Percentiles rank a stretch among this genome's conserved stretches.
phyloP scores from a whole-genome alignment of 2,888 invertebrate species.

The Athalia cordata region DNA sequence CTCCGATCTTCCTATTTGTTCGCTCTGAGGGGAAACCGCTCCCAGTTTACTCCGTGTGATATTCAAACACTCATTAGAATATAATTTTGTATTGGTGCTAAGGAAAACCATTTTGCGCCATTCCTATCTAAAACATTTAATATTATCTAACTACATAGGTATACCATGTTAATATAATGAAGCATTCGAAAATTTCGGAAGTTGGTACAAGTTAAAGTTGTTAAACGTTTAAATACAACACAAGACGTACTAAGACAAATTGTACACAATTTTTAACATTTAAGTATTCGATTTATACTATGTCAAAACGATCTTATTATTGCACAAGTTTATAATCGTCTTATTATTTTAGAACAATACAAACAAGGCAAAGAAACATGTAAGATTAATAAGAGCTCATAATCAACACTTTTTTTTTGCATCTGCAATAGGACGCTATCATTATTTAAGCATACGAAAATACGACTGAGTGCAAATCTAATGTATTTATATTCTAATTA shows the following conservation, averaged over 20 bases:
- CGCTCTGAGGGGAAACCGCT: too few relatives aligned
- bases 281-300: not conserved
- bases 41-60: not conserved
- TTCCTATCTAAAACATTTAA: conserved; percentile 1
- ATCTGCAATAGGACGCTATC: not conserved
- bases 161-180: conserved; percentile 19
- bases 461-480: conserved; percentile 30
- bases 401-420: not conserved
- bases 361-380: not conserved
- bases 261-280: conserved; percentile 51
- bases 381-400: not conserved
- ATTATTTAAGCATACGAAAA: conserved; percentile 24
- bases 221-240: conserved; percentile 53
- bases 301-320: conserved; percentile 12
- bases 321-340: not conserved
- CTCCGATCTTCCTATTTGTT: too few relatives aligned
- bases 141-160: conserved; percentile 12
- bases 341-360: not conserved
- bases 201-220: conserved; percentile 51
- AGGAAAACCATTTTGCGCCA: conserved; percentile 6
- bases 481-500: conserved; percentile 22
- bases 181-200: not conserved
- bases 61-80: not conserved
- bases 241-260: conserved; percentile 55
- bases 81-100: not conserved